A percentile compares a stretch with the other conserved stretches of the same genome.
phyloP scores from a whole-genome alignment of 2,113 vertebrate genomes.

The Oncorhynchus gorbuscha region DNA sequence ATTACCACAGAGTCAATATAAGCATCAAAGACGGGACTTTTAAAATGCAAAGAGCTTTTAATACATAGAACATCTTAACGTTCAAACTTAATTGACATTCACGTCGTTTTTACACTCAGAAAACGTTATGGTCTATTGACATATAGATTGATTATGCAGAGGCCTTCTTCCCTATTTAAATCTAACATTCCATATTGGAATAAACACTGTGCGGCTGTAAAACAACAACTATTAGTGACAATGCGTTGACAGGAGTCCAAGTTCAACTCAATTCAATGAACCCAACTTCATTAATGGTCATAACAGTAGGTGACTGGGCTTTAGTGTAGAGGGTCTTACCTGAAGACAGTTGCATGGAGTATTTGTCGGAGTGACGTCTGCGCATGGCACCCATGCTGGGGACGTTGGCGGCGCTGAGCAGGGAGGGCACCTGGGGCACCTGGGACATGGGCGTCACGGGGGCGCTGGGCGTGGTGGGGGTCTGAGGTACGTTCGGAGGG shows the following conservation, averaged over 20 bases:
- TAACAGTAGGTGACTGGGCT: not conserved
- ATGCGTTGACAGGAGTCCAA: conserved; percentile 6
- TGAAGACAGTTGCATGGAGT: conserved; percentile 97
- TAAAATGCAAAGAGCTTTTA: conserved; percentile 60
- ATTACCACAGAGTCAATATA: conserved; percentile 73
- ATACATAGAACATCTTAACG: conserved; percentile 55
- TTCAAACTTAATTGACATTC: conserved; percentile 73
- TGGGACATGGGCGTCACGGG: conserved; percentile 97
- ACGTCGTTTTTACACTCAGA: conserved; percentile 73
- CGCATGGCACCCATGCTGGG: conserved; percentile 98
- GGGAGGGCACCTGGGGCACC: conserved; percentile 96
- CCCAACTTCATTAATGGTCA: too few relatives aligned
- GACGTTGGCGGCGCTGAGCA: conserved; percentile 95
- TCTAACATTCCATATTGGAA: conserved; percentile 34
- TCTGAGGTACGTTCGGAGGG: conserved; percentile 98
- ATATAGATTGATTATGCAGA: conserved; percentile 68
- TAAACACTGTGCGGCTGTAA: conserved; percentile 16
- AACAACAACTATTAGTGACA: conserved; percentile 9
- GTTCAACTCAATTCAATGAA: too few relatives aligned
- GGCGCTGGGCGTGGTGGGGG: conserved; percentile 96
- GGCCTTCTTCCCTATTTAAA: conserved; percentile 46
- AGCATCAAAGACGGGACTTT: conserved; percentile 69
- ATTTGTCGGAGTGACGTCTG: conserved; percentile 98
- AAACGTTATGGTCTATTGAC: conserved; percentile 71
- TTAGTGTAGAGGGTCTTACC: conserved; percentile 80